Evolutionary conservation across 2,797 vertebrate species (phyloP).

Genomic region (Avahi laniger): DNA sequence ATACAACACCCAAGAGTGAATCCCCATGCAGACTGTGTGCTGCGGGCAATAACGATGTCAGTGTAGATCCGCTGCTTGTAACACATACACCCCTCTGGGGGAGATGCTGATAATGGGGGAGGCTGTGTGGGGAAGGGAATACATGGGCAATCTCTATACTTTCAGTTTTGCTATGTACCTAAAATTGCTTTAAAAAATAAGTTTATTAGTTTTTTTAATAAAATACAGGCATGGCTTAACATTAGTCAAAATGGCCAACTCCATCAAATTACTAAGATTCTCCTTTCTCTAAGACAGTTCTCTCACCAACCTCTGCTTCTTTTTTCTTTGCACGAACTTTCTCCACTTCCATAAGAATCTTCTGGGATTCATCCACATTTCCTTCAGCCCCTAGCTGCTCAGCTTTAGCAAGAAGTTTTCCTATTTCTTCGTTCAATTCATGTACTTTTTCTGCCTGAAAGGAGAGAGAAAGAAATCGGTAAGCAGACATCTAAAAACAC

Average conservation of each 20-base stretch:
- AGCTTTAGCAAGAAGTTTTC: slow-evolving; percentile 97
- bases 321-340: slow-evolving; percentile 97
- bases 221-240: neutral
- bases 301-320: slow-evolving; percentile 93
- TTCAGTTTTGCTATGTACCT: neutral
- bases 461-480: neutral
- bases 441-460: slow-evolving; percentile 97
- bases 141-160: neutral
- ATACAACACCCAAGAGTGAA: neutral
- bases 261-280: neutral
- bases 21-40: neutral
- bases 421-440: slow-evolving; percentile 98
- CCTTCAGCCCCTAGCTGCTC: slow-evolving; percentile 98
- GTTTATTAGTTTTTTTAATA: neutral
- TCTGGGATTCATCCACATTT: slow-evolving; percentile 98
- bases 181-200: neutral
- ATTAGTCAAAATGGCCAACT: neutral
- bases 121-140: neutral
- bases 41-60: neutral
- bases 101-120: neutral
- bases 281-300: neutral
- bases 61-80: neutral
- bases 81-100: neutral
- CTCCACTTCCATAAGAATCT: slow-evolving; percentile 97
- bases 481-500: neutral